Conservation (phyloP, 2,113 vertebrate genomes). For the Epinephelus fuscoguttatus region DNA sequence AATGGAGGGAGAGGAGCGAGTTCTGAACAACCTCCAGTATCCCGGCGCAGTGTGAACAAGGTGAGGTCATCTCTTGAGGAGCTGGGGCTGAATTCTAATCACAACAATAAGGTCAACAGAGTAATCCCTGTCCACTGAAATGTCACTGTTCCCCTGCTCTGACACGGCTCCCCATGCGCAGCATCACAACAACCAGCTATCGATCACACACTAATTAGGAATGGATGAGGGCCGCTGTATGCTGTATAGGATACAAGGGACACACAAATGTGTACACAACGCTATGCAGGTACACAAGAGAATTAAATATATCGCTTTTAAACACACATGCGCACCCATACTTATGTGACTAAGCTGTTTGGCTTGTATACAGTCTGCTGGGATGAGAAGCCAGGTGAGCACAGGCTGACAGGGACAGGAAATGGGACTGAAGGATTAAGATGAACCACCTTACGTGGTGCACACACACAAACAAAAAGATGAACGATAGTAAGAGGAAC, state of each 20-base stretch:
- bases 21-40: constrained; percentile 65
- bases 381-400: constrained; percentile 32
- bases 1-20: neutral
- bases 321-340: constrained; percentile 19
- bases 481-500: constrained; percentile 25
- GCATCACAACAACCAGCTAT: constrained; percentile 78
- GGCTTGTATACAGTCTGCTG: constrained; percentile 13
- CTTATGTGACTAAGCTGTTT: constrained; percentile 33
- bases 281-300: neutral
- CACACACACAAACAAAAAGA: constrained; percentile 8
- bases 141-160: constrained; percentile 72
- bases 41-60: constrained; percentile 57
- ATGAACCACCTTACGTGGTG: neutral
- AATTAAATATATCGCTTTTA: constrained; percentile 22
- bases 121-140: constrained; percentile 77
- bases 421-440: constrained; percentile 23
- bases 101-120: constrained; percentile 77
- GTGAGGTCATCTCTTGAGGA: constrained; percentile 69
- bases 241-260: constrained; percentile 24
- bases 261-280: constrained; percentile 20
- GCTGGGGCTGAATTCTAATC: constrained; percentile 75
- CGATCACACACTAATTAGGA: constrained; percentile 79
- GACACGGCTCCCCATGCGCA: constrained; percentile 63
- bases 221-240: constrained; percentile 53
- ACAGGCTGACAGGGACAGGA: constrained; percentile 19